Evolutionary conservation across 92 coral and sea anemone genomes (phyloP).

Genomic region (Zoanthus gigantus): DNA sequence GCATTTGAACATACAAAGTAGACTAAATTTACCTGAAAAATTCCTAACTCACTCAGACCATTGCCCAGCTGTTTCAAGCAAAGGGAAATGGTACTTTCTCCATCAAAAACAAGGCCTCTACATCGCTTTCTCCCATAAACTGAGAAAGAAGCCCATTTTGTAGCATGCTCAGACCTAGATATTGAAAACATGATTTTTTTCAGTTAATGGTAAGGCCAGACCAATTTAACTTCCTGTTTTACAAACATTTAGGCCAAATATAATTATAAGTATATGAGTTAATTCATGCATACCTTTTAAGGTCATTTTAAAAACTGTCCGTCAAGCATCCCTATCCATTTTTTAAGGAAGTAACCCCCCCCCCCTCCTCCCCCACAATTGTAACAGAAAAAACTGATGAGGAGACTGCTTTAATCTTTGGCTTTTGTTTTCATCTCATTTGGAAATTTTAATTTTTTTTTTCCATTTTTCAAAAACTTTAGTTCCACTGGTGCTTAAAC

Average conservation of each 20-base stretch:
- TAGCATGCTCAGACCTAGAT: conserved; percentile 29
- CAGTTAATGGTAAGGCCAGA: background rate
- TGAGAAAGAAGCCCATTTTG: conserved; percentile 19
- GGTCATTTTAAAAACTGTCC: too few relatives aligned
- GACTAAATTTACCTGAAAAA: conserved; percentile 3
- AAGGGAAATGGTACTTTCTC: conserved; percentile 7
- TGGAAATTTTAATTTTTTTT: too few relatives aligned
- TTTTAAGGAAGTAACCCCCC: background rate
- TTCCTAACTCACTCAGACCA: conserved; percentile 16
- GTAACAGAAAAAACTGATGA: background rate
- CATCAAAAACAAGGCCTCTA: conserved; percentile 8
- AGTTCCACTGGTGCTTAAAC: background rate
- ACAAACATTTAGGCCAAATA: background rate
- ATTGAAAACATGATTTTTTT: background rate
- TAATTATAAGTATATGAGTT: background rate
- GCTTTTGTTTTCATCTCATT: background rate
- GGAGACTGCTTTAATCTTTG: background rate
- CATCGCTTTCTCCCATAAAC: conserved; percentile 11
- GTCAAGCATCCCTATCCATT: background rate
- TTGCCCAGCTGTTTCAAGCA: background rate
- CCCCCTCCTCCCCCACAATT: background rate
- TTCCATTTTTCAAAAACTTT: too few relatives aligned
- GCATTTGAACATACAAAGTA: background rate
- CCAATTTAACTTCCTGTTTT: too few relatives aligned
- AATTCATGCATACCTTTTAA: background rate